phyloP scores from a whole-genome alignment of 2,113 vertebrate species.

The Ascaphus truei region DNA sequence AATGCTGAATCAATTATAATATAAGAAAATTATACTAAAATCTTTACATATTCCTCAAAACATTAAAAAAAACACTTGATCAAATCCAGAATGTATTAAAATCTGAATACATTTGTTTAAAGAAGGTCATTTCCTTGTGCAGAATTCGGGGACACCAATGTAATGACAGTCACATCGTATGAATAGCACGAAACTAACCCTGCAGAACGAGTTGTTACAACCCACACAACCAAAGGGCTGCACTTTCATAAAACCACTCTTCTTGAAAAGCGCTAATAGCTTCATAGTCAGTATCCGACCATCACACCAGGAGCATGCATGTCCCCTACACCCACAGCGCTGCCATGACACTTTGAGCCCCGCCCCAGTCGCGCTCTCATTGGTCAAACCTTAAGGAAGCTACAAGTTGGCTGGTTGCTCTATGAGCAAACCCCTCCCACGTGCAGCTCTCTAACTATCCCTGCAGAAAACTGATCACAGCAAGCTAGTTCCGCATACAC shows the following conservation, averaged over 20 bases:
- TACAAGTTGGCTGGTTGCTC: not conserved
- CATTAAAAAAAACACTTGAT: too few relatives aligned
- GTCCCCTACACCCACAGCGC: not conserved
- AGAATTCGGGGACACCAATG: not conserved
- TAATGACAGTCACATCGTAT: too few relatives aligned
- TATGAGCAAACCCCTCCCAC: too few relatives aligned
- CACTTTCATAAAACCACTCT: not conserved
- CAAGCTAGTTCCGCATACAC: too few relatives aligned
- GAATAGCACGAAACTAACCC: not conserved
- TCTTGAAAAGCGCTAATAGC: not conserved
- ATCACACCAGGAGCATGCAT: too few relatives aligned
- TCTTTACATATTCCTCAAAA: too few relatives aligned
- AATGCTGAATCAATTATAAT: too few relatives aligned
- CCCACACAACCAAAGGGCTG: not conserved
- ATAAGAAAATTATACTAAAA: too few relatives aligned
- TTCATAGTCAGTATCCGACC: not conserved
- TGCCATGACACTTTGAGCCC: not conserved
- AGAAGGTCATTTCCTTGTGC: not conserved
- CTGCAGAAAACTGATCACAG: not conserved
- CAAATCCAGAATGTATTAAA: too few relatives aligned
- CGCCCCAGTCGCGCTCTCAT: too few relatives aligned
- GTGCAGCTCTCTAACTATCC: not conserved
- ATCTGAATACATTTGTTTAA: too few relatives aligned
- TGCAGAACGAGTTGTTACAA: too few relatives aligned
- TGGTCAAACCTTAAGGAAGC: not conserved